Conservation (phyloP, 1,140 invertebrate genomes). For the Eulimnadia texana region DNA sequence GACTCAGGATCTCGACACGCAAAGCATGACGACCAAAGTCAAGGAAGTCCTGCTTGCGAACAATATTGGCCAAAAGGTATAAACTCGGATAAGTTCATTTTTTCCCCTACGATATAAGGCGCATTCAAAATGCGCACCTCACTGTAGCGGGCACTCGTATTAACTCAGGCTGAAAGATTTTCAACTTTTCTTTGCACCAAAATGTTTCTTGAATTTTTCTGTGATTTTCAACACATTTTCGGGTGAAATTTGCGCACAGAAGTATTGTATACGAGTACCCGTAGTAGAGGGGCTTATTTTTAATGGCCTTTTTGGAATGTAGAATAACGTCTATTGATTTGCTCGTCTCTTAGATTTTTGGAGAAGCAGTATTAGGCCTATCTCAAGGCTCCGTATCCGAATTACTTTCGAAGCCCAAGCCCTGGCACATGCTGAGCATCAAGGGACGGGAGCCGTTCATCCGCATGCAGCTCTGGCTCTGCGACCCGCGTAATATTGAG, state of each 20-base stretch:
- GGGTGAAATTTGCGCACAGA: no score
- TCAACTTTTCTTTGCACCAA: no score
- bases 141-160: no score
- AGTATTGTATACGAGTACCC: no score
- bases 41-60: conserved; percentile 92
- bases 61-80: conserved; percentile 92
- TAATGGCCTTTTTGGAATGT: no score
- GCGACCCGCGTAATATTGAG: conserved; percentile 85
- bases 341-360: conserved; percentile 56
- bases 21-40: conserved; percentile 89
- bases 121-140: no score
- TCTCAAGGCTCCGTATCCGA: conserved; percentile 96
- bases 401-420: conserved; percentile 91
- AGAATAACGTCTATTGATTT: no score
- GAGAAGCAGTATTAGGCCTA: conserved; percentile 85
- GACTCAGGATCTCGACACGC: conserved; percentile 90
- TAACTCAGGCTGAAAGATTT: no score
- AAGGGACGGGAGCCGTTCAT: conserved; percentile 97
- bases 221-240: conserved; percentile 9
- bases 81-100: no score
- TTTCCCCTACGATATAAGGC: not conserved
- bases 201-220: no score
- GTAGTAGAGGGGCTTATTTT: no score
- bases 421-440: conserved; percentile 97
- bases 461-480: conserved; percentile 93